Evolutionary conservation across 1,140 invertebrate species (phyloP).

Genomic region (Aleiodes sp.): DNA sequence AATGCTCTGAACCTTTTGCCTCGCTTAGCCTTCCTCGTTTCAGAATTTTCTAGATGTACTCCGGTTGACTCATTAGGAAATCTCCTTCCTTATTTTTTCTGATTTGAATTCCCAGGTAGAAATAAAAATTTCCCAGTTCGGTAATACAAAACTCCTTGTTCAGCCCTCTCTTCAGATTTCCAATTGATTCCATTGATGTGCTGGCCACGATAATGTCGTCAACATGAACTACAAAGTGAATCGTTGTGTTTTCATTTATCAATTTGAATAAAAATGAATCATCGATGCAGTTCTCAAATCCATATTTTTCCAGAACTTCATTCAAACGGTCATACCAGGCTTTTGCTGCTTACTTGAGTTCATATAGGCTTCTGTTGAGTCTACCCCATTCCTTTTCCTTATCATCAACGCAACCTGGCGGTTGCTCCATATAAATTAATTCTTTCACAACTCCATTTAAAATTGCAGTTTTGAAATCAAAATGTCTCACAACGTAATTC

Average conservation of each 20-base stretch:
- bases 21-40: slow-evolving; percentile 14
- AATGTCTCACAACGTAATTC: too few species aligned
- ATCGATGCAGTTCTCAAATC: neutral
- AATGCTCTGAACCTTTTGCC: slow-evolving; percentile 21
- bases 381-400: slow-evolving; percentile 31
- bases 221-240: slow-evolving; percentile 24
- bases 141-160: slow-evolving; percentile 15
- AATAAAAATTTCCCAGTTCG: slow-evolving; percentile 19
- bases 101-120: slow-evolving; percentile 28
- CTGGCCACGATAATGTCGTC: slow-evolving; percentile 29
- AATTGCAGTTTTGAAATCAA: too few species aligned
- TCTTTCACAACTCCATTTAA: neutral
- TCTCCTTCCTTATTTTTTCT: slow-evolving; percentile 22
- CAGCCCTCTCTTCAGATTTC: neutral
- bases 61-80: slow-evolving; percentile 8
- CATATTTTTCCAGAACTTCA: slow-evolving; percentile 33
- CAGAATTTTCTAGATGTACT: slow-evolving; percentile 26
- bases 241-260: neutral
- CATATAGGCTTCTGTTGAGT: slow-evolving; percentile 41
- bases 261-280: slow-evolving; percentile 10
- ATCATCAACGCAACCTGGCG: neutral
- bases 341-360: slow-evolving; percentile 45
- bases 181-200: slow-evolving; percentile 9
- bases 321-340: slow-evolving; percentile 41
- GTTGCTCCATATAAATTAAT: neutral